Evolutionary conservation across 2,888 invertebrate genomes (phyloP), one percentile per base, ranked within the genome.

Genomic region (Drosophila greeni): DNA sequence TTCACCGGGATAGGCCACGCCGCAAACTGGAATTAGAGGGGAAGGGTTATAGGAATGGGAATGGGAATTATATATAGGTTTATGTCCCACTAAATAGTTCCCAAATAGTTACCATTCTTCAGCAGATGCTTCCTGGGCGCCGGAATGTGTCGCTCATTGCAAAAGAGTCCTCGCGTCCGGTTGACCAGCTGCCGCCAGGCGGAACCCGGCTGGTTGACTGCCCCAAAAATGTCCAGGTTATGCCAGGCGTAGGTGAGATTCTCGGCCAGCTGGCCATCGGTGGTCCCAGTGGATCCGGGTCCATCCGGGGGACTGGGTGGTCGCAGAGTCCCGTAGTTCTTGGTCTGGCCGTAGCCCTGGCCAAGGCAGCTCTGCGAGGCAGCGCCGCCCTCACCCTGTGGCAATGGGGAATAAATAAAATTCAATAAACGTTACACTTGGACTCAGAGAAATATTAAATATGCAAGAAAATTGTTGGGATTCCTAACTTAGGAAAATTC

Each of bases 1-100:
- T 86, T 97, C 96, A 0, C 96, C 96, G 0, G 96, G 95, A 85
- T 93, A 92, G 0, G 96, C 96, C 2, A 94, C 92, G 1, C 97
- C 97, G 73, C 91, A 94, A 8, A 95, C 95, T 96, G 36, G 2
- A 64, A 55, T 11, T 2, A 5, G 7, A 29, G 11, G 2, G 11
- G 1, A 29, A 29, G 29, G 3, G n/a, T 8, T 8, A 16, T 8
- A 2, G 34, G n/a, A n/a, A n/a, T n/a, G n/a, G n/a, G n/a, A n/a
- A n/a, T n/a, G n/a, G n/a, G 8, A n/a, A n/a, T 33, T 29, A 29
- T 11, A 29, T 8, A 2, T 26, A 26, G 5, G 12, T 11, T 12
- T 6, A 36, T 37, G 18, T 24, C n/a, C n/a, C 4, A 6, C 5
- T n/a, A 31, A 7, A 20, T 20, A 20, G 14, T 12, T n/a, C n/a